Percentiles rank a stretch among this genome's conserved stretches.
Evolutionary conservation across 2,888 invertebrate genomes (phyloP).

Genomic region (Unio delphinus): DNA sequence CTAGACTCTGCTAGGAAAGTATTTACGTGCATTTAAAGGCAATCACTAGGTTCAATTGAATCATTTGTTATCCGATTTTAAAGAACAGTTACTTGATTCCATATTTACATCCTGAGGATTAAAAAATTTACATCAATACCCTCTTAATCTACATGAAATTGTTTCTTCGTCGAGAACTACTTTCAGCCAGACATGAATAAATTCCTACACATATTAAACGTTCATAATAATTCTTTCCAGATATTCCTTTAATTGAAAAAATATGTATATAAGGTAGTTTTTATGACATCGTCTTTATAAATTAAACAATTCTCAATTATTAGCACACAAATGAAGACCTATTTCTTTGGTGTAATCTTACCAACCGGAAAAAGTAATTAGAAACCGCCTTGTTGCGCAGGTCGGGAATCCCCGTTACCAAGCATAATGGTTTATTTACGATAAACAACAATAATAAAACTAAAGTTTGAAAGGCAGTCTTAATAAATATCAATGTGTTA

Average conservation of each 20-base stretch:
- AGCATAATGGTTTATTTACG: conserved; percentile 21
- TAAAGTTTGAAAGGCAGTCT: too few relatives aligned
- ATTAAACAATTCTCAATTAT: too few relatives aligned
- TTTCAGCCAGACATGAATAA: conserved; percentile 22
- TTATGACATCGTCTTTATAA: too few relatives aligned
- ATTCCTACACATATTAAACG: not conserved
- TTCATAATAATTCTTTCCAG: not conserved
- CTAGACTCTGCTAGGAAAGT: too few relatives aligned
- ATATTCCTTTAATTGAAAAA: too few relatives aligned
- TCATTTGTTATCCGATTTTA: too few relatives aligned
- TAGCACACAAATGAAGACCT: not conserved
- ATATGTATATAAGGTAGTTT: too few relatives aligned
- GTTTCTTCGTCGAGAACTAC: conserved; percentile 30
- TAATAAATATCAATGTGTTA: too few relatives aligned
- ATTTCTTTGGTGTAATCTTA: not conserved
- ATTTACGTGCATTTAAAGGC: too few relatives aligned
- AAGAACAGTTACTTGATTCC: conserved; percentile 10
- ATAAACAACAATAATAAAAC: too few relatives aligned
- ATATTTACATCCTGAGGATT: conserved; percentile 9
- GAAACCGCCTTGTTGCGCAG: conserved; percentile 49
- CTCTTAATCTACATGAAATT: conserved; percentile 18
- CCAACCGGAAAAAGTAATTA: not conserved
- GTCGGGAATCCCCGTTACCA: conserved; percentile 57
- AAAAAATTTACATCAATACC: conserved; percentile 1
- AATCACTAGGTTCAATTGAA: too few relatives aligned